These are phyloP conservation scores for Diplodus puntazzo DNA, from an alignment of 2,797 vertebrate species.

Conservation along the genomic window DNA sequence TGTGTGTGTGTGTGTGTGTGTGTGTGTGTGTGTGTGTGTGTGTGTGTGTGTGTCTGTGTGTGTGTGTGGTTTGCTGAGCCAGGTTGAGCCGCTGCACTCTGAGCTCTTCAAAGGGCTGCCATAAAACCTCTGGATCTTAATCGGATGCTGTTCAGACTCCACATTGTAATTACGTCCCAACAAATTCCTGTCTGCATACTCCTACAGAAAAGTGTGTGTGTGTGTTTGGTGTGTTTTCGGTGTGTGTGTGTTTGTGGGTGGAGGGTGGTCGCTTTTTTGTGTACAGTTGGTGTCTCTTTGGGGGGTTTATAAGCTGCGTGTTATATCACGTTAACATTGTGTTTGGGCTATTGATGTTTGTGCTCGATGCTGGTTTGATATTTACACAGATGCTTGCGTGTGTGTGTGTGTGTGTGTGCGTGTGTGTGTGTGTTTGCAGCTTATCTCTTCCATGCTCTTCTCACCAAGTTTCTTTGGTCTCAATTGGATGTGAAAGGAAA, in stretches of 20 bases:
- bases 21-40: conserved; percentile 21
- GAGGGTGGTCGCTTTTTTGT: conserved; percentile 37
- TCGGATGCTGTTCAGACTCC: conserved; percentile 76
- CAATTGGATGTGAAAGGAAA: conserved; percentile 79
- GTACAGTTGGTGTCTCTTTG: conserved; percentile 45
- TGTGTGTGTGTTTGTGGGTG: conserved; percentile 9
- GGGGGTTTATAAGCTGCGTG: conserved; percentile 64
- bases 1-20: conserved; percentile 8
- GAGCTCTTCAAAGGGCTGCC: conserved; percentile 71
- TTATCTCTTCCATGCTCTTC: conserved; percentile 66
- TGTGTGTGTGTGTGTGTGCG: conserved; percentile 20
- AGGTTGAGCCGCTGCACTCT: conserved; percentile 51
- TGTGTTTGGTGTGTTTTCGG: conserved; percentile 10
- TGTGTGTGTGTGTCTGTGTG: conserved; percentile 12
- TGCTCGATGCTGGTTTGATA: conserved; percentile 48
- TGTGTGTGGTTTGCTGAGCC: conserved; percentile 38
- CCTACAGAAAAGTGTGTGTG: conserved; percentile 30
- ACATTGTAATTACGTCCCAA: conserved; percentile 75
- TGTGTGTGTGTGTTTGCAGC: conserved; percentile 41
- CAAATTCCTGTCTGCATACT: conserved; percentile 68
- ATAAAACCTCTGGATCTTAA: conserved; percentile 73
- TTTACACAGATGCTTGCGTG: conserved; percentile 58
- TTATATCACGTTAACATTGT: conserved; percentile 68
- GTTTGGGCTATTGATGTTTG: conserved; percentile 56
- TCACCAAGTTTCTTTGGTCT: conserved; percentile 74